Base-by-base conservation (phyloP, 2,797 vertebrate species). In the Enteromius fasciolatus region DNA sequence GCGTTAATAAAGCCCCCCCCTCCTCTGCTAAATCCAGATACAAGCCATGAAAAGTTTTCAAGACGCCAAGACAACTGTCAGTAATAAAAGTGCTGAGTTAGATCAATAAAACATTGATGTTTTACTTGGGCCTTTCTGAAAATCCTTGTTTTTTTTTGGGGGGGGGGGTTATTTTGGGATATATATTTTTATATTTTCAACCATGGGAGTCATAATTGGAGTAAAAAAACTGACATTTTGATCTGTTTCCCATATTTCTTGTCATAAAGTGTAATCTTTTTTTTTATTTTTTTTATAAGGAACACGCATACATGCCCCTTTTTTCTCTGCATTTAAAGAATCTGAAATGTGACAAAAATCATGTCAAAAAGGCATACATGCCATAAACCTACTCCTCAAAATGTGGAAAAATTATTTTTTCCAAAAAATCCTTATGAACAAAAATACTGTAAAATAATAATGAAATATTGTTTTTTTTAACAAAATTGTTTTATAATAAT, bases 1-100 rank as follows among this genome's bases (percentile, higher is more conserved):
- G 72, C 41, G 39, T 85, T 86, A 41, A 79, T 33, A 57, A 64
- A 85, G 54, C 81, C 63, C 86, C 77, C 63, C 46, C 68, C 33
- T 5, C 7, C 36, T 6, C 7, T 8, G 0, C 41, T 74, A 79
- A 87, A 83, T 74, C 63, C 84, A 46, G 83, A 87, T 78, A 79
- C 50, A 59, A 67, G 39, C 75, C 59, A 85, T 67, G 28, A 80
- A 83, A 69, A 25, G 54, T 23, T 76, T 72, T 80, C 31, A 76
- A 61, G 63, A 81, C 36, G 54, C 33, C 81, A 78, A n/a, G 23
- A 61, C 59, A 28, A 61, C 59, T 61, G 59, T 61, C 59, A 28
- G 25, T 61, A 28, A 61, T 61, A 61, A 61, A 28, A 28, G 14
- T 6, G 23, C 5, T 28, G 59, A 61, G 25, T 28, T 61, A 33